Evolutionary conservation across 2,113 vertebrate species (phyloP).

Genomic region (Hymenochirus boettgeri): DNA sequence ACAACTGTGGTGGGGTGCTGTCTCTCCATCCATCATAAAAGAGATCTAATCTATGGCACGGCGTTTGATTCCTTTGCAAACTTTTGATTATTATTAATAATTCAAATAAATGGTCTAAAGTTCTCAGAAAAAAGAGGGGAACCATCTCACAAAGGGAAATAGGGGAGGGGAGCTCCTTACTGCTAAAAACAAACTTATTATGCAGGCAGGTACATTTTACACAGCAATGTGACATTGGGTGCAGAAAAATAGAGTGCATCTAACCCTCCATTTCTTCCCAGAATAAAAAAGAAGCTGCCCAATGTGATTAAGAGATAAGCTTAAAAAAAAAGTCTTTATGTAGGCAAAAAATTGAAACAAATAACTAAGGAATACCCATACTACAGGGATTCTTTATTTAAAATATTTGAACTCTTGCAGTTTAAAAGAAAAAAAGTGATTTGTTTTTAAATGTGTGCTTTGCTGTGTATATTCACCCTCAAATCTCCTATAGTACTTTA

Average conservation of each 20-base stretch:
- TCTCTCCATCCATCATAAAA: conserved; percentile 61
- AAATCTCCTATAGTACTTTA: too few species aligned
- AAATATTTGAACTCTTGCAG: too few species aligned
- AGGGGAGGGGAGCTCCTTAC: conserved; percentile 44
- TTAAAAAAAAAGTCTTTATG: conserved; percentile 4
- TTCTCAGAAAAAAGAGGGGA: conserved; percentile 47
- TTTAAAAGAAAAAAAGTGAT: too few species aligned
- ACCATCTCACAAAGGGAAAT: conserved; percentile 37
- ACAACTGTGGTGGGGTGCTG: conserved; percentile 70
- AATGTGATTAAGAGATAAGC: conserved; percentile 18
- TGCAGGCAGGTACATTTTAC: conserved; percentile 51
- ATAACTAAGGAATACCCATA: too few species aligned
- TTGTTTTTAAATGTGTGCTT: too few species aligned
- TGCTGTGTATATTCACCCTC: too few species aligned
- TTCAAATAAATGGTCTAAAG: conserved; percentile 72
- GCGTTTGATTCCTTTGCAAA: conserved; percentile 85
- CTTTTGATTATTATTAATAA: conserved; percentile 72
- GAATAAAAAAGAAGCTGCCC: conserved; percentile 10
- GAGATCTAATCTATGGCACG: conserved; percentile 94
- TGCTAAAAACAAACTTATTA: conserved; percentile 62
- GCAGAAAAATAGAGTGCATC: conserved; percentile 27
- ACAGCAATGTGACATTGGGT: conserved; percentile 34
- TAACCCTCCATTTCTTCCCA: conserved; percentile 5
- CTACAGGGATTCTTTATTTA: too few species aligned
- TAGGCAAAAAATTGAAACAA: neutral